These are phyloP conservation scores for Strix uralensis DNA, from an alignment of 2,113 vertebrate genomes.

Conservation along the genomic window DNA sequence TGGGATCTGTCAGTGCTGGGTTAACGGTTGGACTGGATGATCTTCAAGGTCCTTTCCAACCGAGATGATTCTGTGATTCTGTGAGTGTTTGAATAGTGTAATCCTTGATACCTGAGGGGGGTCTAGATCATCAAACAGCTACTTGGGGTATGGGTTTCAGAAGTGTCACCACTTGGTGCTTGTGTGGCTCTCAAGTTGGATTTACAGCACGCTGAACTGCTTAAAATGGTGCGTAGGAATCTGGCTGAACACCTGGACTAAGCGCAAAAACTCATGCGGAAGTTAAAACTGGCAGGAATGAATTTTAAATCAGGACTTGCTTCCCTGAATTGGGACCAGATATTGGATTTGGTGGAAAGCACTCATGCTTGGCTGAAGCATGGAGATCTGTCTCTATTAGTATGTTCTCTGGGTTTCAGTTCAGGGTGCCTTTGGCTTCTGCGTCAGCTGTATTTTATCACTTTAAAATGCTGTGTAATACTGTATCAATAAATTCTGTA, in stretches of 20 bases:
- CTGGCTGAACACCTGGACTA: fast-evolving
- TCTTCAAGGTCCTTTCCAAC: no score
- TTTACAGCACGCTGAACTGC: fast-evolving
- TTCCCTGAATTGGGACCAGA: background rate
- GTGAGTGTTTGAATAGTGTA: fast-evolving
- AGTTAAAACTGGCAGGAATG: background rate
- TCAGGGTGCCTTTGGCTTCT: conserved; percentile 48
- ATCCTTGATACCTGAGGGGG: fast-evolving
- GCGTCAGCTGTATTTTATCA: conserved; percentile 44
- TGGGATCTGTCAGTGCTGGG: no score
- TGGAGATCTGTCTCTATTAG: conserved; percentile 48
- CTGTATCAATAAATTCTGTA: conserved; percentile 52
- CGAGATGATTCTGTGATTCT: no score
- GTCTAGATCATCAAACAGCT: background rate
- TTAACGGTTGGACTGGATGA: no score
- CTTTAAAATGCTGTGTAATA: conserved; percentile 17
- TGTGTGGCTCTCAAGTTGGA: background rate
- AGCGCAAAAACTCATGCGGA: fast-evolving
- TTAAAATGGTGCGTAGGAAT: fast-evolving
- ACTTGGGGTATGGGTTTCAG: background rate
- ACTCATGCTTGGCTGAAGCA: background rate
- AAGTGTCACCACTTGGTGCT: background rate
- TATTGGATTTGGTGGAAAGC: background rate
- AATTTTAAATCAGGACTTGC: background rate
- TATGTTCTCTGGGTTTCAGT: background rate